Evolutionary conservation across 2,888 invertebrate species (phyloP).

Genomic region (Octonoba sinensis): DNA sequence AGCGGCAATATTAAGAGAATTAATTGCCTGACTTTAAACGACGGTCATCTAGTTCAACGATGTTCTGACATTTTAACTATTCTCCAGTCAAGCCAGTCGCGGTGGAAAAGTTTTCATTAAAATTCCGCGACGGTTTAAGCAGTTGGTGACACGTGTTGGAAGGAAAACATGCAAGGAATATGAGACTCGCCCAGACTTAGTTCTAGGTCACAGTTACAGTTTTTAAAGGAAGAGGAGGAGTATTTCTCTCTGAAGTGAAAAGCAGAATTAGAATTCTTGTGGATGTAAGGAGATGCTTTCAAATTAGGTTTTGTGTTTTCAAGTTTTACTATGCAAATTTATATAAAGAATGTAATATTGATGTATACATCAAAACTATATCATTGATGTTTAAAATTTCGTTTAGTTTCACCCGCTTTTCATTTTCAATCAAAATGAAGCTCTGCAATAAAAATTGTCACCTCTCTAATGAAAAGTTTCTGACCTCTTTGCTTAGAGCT

Average conservation of each 20-base stretch:
- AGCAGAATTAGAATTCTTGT: no score
- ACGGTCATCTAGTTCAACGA: slow-evolving; percentile 55
- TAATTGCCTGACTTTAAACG: slow-evolving; percentile 37
- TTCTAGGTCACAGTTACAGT: not conserved
- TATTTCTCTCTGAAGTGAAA: not conserved
- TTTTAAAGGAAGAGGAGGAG: not conserved
- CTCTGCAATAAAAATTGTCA: no score
- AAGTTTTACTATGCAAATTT: no score
- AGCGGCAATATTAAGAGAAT: slow-evolving; percentile 50
- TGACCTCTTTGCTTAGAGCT: no score
- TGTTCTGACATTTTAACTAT: slow-evolving; percentile 60
- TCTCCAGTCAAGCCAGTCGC: slow-evolving; percentile 20
- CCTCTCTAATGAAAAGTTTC: no score
- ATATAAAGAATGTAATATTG: no score
- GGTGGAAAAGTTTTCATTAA: slow-evolving; percentile 55
- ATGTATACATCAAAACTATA: no score
- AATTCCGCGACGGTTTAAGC: slow-evolving; percentile 61
- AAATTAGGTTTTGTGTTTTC: no score
- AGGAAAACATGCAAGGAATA: slow-evolving; percentile 6
- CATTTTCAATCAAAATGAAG: no score
- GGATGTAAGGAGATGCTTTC: no score
- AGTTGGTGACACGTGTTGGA: slow-evolving; percentile 31
- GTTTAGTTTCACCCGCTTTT: no score
- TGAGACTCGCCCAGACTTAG: not conserved
- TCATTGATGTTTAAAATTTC: no score